These are phyloP conservation scores for Creontiades dilutus DNA, from an alignment of 2,888 invertebrate species.

Conservation along the genomic window DNA sequence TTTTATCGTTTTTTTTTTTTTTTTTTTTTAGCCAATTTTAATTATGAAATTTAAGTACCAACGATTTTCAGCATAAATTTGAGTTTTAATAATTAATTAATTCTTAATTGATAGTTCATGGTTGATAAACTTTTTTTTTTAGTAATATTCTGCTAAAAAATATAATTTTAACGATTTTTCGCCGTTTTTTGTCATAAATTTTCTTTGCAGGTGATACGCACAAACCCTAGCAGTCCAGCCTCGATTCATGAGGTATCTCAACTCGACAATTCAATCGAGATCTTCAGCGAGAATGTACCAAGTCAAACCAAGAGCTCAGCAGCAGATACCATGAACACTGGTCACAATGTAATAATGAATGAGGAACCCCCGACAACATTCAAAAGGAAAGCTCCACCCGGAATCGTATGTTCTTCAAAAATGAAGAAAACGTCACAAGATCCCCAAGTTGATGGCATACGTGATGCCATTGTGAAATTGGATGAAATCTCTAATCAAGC, in stretches of 20 bases:
- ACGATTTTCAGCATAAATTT: too few relatives aligned
- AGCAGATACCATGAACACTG: too few relatives aligned
- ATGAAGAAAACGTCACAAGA: too few relatives aligned
- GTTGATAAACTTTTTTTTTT: conserved; percentile 66
- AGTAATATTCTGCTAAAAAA: conserved; percentile 67
- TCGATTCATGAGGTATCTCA: conserved; percentile 57
- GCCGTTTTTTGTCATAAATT: conserved; percentile 52
- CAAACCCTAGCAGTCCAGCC: conserved; percentile 40
- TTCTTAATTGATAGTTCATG: conserved; percentile 49
- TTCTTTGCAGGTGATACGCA: conserved; percentile 16
- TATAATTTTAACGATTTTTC: conserved; percentile 62
- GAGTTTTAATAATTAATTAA: too few relatives aligned
- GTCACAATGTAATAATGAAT: too few relatives aligned
- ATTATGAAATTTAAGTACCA: too few relatives aligned
- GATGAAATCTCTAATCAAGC: conserved; percentile 56
- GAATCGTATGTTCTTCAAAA: conserved; percentile 12
- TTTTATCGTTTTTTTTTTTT: too few relatives aligned
- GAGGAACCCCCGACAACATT: too few relatives aligned
- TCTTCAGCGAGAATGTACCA: too few relatives aligned
- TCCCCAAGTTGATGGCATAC: conserved; percentile 54
- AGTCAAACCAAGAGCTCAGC: too few relatives aligned
- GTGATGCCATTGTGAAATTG: conserved; percentile 53
- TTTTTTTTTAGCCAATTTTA: too few relatives aligned
- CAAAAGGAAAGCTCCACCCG: conserved; percentile 32
- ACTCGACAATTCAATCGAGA: too few relatives aligned